Evolutionary conservation across 2,888 invertebrate species (phyloP).

Genomic region (Tromatobia lineatoria): DNA sequence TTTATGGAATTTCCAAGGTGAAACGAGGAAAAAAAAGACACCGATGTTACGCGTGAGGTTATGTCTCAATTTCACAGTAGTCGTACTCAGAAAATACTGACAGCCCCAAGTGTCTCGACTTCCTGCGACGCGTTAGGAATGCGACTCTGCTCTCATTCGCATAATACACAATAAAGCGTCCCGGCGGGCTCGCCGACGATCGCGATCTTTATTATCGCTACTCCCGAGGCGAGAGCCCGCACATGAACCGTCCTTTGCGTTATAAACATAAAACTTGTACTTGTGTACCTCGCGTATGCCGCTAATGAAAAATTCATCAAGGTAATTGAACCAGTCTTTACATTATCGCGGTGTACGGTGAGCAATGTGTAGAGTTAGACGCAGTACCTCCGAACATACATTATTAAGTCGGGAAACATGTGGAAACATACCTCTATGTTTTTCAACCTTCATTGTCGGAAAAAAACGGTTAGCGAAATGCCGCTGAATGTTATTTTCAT

Average conservation of each 20-base stretch:
- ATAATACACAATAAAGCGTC: conserved; percentile 59
- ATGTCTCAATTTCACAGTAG: conserved; percentile 42
- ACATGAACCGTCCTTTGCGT: conserved; percentile 64
- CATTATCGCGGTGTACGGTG: conserved; percentile 66
- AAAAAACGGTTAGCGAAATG: conserved; percentile 25
- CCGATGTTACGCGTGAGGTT: neutral
- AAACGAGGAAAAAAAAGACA: conserved; percentile 7
- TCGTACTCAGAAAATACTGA: conserved; percentile 5
- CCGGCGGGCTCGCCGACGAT: conserved; percentile 61
- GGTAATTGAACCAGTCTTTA: conserved; percentile 77
- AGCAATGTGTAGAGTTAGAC: neutral
- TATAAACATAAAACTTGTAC: conserved; percentile 73
- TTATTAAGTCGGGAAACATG: neutral
- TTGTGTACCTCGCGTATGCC: conserved; percentile 50
- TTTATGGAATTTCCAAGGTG: conserved; percentile 18
- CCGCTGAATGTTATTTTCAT: neutral
- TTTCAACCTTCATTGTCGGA: neutral
- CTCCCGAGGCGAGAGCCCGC: conserved; percentile 11
- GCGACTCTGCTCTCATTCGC: conserved; percentile 51
- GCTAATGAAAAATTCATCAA: conserved; percentile 80
- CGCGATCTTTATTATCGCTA: conserved; percentile 75
- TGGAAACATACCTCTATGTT: neutral
- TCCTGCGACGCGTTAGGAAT: conserved; percentile 56
- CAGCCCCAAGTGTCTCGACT: conserved; percentile 40
- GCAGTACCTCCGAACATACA: neutral